A percentile compares a stretch with the other conserved stretches of the same genome.
These are phyloP conservation scores for Neoniphon sammara DNA, from an alignment of 2,797 vertebrate species.

Conservation along the genomic window DNA sequence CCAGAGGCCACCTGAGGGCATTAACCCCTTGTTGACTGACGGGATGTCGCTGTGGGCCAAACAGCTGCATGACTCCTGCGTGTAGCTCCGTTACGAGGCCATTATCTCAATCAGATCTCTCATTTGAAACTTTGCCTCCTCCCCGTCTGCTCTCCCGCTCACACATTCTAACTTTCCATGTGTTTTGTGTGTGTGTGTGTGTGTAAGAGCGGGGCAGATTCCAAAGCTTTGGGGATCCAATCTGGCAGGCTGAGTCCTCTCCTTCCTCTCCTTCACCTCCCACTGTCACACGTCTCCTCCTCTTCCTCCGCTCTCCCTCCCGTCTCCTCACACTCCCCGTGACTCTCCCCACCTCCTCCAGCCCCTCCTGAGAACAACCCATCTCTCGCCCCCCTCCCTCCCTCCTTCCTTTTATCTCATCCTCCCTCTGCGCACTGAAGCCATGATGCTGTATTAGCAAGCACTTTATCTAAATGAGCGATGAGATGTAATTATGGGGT, in stretches of 20 bases:
- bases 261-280: conserved; percentile 54
- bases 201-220: conserved; percentile 7
- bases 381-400: not conserved
- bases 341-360: conserved; percentile 24
- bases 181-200: conserved; percentile 5
- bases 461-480: conserved; percentile 68
- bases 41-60: not conserved
- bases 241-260: conserved; percentile 58
- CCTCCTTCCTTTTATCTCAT: conserved; percentile 61
- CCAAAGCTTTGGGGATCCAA: conserved; percentile 53
- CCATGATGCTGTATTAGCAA: conserved; percentile 65
- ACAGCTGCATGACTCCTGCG: not conserved
- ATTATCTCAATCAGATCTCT: not conserved
- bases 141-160: conserved; percentile 7
- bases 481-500: conserved; percentile 64
- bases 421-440: conserved; percentile 38
- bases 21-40: conserved; percentile 53
- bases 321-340: conserved; percentile 36
- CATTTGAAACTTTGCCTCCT: conserved; percentile 6
- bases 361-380: conserved; percentile 33
- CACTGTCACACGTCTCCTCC: conserved; percentile 69
- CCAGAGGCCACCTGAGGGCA: conserved; percentile 58
- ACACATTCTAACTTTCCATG: conserved; percentile 7
- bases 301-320: conserved; percentile 57
- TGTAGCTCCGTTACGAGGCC: not conserved